These are phyloP conservation scores for Aphelenchoides fujianensis DNA, from an alignment of 1,140 invertebrate species.

Conservation along the genomic window DNA sequence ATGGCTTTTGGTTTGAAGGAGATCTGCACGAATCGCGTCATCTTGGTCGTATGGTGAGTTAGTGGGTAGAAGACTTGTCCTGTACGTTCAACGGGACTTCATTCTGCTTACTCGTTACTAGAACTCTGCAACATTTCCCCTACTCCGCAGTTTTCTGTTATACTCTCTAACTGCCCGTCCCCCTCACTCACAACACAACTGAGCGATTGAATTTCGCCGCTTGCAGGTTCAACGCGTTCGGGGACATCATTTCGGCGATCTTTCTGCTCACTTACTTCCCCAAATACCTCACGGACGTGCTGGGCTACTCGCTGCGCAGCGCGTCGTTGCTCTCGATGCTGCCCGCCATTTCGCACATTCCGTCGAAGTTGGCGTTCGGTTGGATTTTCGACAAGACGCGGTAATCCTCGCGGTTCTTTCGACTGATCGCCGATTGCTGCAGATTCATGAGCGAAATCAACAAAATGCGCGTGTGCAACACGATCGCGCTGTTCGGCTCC, in stretches of 20 bases:
- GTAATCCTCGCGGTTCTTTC: no score
- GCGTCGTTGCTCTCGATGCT: constrained; percentile 33
- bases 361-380: constrained; percentile 20
- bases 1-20: constrained; percentile 34
- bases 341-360: constrained; percentile 28
- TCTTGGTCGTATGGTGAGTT: constrained; percentile 35
- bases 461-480: constrained; percentile 53
- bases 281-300: constrained; percentile 46
- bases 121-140: no score
- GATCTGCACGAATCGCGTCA: constrained; percentile 36
- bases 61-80: no score
- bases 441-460: constrained; percentile 39
- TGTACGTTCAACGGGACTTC: no score
- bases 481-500: constrained; percentile 45
- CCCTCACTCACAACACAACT: no score
- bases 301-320: constrained; percentile 24
- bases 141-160: no score
- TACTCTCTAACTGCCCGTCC: no score
- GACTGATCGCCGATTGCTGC: no score
- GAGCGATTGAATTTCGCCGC: no score
- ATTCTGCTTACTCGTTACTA: no score
- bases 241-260: constrained; percentile 42
- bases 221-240: constrained; percentile 50
- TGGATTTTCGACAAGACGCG: constrained; percentile 23
- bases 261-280: constrained; percentile 47